phyloP scores from a whole-genome alignment of 1,140 invertebrate genomes.

The Cydia fagiglandana region DNA sequence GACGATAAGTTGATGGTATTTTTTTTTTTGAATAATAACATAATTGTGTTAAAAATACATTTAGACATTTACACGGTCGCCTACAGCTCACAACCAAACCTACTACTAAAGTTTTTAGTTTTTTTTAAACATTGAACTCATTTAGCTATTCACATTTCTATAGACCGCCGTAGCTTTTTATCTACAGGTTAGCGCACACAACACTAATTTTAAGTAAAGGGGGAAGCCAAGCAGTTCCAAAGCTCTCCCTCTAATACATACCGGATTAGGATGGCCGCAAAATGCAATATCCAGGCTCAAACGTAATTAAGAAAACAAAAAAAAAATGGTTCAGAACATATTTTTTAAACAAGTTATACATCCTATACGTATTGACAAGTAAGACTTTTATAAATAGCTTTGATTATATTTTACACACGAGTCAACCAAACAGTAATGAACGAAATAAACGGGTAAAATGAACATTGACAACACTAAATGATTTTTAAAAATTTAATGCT shows the following conservation, averaged over 20 bases:
- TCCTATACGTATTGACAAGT: background rate
- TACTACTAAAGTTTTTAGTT: background rate
- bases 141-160: background rate
- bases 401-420: background rate
- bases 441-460: slow-evolving; percentile 21
- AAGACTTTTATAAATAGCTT: background rate
- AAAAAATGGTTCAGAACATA: slow-evolving; percentile 33
- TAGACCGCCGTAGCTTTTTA: background rate
- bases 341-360: slow-evolving; percentile 13
- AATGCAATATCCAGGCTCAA: slow-evolving; percentile 59
- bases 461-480: slow-evolving; percentile 21
- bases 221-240: slow-evolving; percentile 21
- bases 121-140: background rate
- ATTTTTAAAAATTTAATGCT: slow-evolving; percentile 24
- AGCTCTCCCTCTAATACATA: slow-evolving; percentile 50
- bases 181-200: slow-evolving; percentile 4
- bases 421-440: background rate
- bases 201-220: background rate
- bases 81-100: background rate
- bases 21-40: background rate
- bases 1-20: background rate
- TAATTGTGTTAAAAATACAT: background rate
- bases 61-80: background rate
- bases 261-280: slow-evolving; percentile 46
- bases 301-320: slow-evolving; percentile 49